These are phyloP conservation scores for Ophiothrix spiculata DNA, from an alignment of 35 echinoderm and acorn worm species.

Conservation along the genomic window DNA sequence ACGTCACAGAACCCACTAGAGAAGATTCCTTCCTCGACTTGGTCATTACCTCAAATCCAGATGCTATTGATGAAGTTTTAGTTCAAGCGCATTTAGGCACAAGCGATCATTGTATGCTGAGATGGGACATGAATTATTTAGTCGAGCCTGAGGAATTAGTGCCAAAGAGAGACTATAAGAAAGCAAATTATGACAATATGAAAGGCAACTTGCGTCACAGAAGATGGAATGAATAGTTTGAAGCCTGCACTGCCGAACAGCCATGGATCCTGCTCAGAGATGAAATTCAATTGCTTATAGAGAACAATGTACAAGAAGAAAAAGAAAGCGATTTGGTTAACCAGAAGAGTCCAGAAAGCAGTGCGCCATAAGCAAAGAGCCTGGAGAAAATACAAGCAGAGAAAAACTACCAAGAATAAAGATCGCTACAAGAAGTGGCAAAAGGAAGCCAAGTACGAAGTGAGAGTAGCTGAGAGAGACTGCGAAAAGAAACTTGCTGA, in stretches of 20 bases:
- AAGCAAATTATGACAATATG: constrained; percentile 20
- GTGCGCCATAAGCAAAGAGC: neutral
- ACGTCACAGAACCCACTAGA: constrained; percentile 15
- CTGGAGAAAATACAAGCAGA: constrained; percentile 34
- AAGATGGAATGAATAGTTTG: neutral
- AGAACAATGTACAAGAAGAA: too few species aligned
- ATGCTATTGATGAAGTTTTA: constrained; percentile 23
- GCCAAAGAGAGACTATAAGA: constrained; percentile 27
- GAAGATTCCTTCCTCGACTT: constrained; percentile 22
- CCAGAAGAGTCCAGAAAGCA: neutral
- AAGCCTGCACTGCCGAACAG: too few species aligned
- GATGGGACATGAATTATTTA: constrained; percentile 30
- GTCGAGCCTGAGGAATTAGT: neutral
- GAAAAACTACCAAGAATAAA: constrained; percentile 26
- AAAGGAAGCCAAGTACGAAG: constrained; percentile 31
- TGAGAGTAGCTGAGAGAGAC: constrained; percentile 25
- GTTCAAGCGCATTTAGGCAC: constrained; percentile 36
- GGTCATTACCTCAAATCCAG: constrained; percentile 29
- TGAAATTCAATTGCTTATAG: neutral
- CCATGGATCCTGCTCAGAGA: too few species aligned
- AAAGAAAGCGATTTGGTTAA: too few species aligned
- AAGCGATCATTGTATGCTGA: constrained; percentile 44
- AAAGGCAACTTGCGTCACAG: constrained; percentile 20
- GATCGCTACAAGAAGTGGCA: constrained; percentile 6
- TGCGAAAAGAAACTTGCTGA: constrained; percentile 22